Evolutionary conservation across 2,888 invertebrate genomes (phyloP).

Genomic region (Caenorhabditis wallacei): DNA sequence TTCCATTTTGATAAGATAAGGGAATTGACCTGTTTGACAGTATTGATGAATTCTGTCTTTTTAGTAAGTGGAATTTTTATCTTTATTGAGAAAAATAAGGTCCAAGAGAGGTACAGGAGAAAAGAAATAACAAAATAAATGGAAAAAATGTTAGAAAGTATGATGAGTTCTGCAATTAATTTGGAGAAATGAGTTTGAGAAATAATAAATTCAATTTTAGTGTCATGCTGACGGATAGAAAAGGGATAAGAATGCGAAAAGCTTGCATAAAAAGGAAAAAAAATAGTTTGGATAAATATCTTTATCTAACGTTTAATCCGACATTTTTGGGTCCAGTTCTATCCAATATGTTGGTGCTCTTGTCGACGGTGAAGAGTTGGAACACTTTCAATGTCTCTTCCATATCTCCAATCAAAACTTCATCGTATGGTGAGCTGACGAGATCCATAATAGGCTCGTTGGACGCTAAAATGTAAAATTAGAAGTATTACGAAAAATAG

Average conservation of each 20-base stretch:
- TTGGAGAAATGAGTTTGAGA: background rate
- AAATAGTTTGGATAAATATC: constrained; percentile 4
- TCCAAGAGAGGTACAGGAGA: background rate
- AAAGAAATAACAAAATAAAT: constrained; percentile 13
- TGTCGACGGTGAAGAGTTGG: constrained; percentile 61
- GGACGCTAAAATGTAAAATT: constrained; percentile 38
- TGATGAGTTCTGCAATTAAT: constrained; percentile 2
- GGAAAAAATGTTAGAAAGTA: background rate
- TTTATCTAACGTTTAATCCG: constrained; percentile 61
- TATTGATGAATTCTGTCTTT: background rate
- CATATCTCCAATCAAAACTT: constrained; percentile 63
- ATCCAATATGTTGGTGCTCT: constrained; percentile 61
- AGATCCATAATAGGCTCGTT: constrained; percentile 62
- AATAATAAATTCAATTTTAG: background rate
- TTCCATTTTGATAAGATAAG: constrained; percentile 50
- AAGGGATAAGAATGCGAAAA: background rate
- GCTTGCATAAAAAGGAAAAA: background rate
- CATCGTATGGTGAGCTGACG: constrained; percentile 58
- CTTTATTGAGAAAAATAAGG: constrained; percentile 25
- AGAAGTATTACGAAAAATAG: background rate
- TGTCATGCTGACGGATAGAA: background rate
- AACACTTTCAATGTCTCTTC: constrained; percentile 66
- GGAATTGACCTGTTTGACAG: constrained; percentile 25
- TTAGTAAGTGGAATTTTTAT: background rate
- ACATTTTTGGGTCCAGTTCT: constrained; percentile 58